Percentiles rank a stretch among this genome's conserved stretches.
These are phyloP conservation scores for Sesamia inferens DNA, from an alignment of 2,888 invertebrate species.

Conservation along the genomic window DNA sequence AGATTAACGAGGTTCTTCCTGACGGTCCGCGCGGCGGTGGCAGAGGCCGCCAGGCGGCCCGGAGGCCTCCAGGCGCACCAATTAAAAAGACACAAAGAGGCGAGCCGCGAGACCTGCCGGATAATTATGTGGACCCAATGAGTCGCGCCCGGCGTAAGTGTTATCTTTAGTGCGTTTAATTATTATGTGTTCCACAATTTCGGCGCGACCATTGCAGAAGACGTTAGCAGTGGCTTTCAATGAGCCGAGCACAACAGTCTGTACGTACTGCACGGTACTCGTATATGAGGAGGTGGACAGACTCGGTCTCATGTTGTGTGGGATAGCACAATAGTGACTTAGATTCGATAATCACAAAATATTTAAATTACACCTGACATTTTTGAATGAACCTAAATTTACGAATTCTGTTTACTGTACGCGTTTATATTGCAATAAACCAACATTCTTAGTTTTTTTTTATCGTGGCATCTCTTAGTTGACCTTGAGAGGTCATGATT, in stretches of 20 bases:
- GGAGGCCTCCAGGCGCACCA: slow-evolving; percentile 42
- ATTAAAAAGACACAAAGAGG: slow-evolving; percentile 60
- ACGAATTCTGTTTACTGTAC: slow-evolving; percentile 7
- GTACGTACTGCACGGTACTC: not conserved
- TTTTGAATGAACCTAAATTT: not conserved
- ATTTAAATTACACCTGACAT: not conserved
- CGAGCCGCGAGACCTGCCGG: slow-evolving; percentile 49
- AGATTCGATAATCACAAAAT: not conserved
- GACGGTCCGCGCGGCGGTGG: slow-evolving; percentile 31
- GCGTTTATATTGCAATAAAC: slow-evolving; percentile 15
- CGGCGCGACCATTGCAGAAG: not conserved
- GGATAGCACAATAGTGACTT: not conserved
- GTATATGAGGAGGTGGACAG: too few species aligned
- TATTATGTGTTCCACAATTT: slow-evolving; percentile 32
- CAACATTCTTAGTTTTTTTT: too few species aligned
- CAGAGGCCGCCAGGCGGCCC: slow-evolving; percentile 17
- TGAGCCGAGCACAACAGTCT: too few species aligned
- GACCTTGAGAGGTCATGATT: too few species aligned
- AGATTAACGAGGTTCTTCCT: slow-evolving; percentile 64
- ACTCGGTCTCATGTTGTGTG: not conserved
- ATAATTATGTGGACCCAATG: slow-evolving; percentile 61
- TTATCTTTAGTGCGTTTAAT: slow-evolving; percentile 46
- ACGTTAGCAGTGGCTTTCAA: not conserved
- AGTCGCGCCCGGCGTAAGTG: slow-evolving; percentile 33
- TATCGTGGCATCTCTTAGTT: too few species aligned